These are phyloP conservation scores for Schizopygopsis pylzovi DNA, from an alignment of 2,797 vertebrate genomes.

Conservation along the genomic window DNA sequence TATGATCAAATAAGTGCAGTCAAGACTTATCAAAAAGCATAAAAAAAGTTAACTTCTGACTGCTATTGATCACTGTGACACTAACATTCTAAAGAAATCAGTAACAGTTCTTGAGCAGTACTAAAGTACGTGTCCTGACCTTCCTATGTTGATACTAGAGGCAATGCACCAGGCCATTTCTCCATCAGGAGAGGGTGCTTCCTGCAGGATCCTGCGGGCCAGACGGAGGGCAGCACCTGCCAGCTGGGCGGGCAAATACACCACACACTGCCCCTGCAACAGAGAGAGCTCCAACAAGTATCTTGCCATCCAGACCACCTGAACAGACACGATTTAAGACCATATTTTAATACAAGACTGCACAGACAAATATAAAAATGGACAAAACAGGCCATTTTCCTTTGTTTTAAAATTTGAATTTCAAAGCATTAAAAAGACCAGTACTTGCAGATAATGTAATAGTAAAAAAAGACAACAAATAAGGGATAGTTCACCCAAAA, in stretches of 20 bases:
- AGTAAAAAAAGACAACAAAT: too few relatives aligned
- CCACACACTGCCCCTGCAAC: slow-evolving; percentile 80
- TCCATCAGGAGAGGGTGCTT: slow-evolving; percentile 67
- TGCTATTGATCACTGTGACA: neutral
- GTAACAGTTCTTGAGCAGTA: neutral
- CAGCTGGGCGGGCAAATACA: slow-evolving; percentile 80
- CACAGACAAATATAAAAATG: neutral
- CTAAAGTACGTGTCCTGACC: slow-evolving; percentile 55
- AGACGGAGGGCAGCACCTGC: slow-evolving; percentile 83
- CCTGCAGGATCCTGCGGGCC: slow-evolving; percentile 76
- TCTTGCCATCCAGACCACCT: slow-evolving; percentile 83
- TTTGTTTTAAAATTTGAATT: too few relatives aligned
- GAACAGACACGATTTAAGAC: neutral
- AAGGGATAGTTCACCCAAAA: too few relatives aligned
- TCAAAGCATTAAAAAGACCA: too few relatives aligned
- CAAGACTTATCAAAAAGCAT: too few relatives aligned
- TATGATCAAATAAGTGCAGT: neutral
- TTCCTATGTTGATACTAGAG: slow-evolving; percentile 74
- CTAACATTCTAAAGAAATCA: neutral
- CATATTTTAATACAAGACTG: neutral
- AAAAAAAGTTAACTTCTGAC: neutral
- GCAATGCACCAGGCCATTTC: slow-evolving; percentile 78
- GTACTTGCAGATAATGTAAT: too few relatives aligned
- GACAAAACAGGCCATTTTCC: too few relatives aligned
- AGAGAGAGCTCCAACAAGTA: slow-evolving; percentile 88